Conservation (phyloP, 2,888 invertebrate species). For the Dynastes tityus region DNA sequence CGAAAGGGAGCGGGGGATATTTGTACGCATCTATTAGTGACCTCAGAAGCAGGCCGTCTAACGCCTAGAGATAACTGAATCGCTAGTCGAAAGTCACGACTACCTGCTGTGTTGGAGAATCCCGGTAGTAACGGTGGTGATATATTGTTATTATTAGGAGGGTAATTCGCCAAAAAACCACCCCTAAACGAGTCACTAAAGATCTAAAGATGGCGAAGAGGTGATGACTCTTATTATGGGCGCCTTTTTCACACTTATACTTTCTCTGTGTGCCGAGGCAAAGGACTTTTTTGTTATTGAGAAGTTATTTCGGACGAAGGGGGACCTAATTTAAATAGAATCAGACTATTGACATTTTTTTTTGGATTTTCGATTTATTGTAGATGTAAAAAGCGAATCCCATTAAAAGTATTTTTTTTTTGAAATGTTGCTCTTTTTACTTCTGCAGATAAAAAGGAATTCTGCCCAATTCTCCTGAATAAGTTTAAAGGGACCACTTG, state of each 20-base stretch:
- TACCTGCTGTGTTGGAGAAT: constrained; percentile 12
- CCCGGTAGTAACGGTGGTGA: too few relatives aligned
- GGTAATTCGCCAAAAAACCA: constrained; percentile 33
- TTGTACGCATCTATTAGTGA: neutral
- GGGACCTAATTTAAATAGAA: constrained; percentile 13
- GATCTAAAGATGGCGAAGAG: neutral
- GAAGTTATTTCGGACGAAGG: too few relatives aligned
- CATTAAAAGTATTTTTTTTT: neutral
- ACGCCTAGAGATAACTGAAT: neutral
- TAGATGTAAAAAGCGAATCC: too few relatives aligned
- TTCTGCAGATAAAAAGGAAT: too few relatives aligned
- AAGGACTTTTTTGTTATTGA: neutral
- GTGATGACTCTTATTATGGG: constrained; percentile 24
- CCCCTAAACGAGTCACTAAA: constrained; percentile 11
- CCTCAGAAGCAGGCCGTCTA: neutral
- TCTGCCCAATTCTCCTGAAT: too few relatives aligned
- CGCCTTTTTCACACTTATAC: neutral
- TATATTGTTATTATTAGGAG: neutral
- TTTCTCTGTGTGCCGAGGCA: neutral
- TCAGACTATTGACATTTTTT: constrained; percentile 1
- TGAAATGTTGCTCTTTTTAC: neutral
- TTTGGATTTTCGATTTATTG: neutral
- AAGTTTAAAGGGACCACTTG: too few relatives aligned
- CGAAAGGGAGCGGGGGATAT: neutral
- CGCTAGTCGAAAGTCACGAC: constrained; percentile 9